Evolutionary conservation across 2,113 vertebrate genomes (phyloP).

Genomic region (Pimephales promelas): DNA sequence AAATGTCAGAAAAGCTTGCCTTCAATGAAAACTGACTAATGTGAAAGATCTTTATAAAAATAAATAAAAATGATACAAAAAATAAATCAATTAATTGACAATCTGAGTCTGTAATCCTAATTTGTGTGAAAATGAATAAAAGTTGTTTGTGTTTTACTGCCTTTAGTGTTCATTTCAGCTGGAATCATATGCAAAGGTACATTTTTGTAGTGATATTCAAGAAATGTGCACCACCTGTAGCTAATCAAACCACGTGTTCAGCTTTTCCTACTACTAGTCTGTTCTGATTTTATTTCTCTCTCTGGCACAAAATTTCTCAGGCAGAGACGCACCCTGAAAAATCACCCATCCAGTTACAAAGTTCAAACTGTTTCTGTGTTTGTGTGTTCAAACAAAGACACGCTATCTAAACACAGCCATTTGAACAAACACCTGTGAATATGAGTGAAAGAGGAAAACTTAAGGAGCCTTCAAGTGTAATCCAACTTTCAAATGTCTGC

Average conservation of each 20-base stretch:
- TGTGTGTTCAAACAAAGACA: constrained; percentile 14
- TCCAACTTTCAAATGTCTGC: not conserved
- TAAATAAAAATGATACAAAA: no score
- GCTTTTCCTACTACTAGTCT: no score
- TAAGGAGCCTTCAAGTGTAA: not conserved
- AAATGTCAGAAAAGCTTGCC: no score
- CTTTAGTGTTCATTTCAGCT: no score
- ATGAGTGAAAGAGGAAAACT: not conserved
- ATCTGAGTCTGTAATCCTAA: no score
- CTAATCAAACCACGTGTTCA: not conserved
- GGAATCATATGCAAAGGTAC: no score
- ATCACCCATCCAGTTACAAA: constrained; percentile 21
- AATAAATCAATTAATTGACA: no score
- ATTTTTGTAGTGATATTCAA: no score
- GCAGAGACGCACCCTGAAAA: constrained; percentile 19
- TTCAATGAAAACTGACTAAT: no score
- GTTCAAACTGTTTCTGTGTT: not conserved
- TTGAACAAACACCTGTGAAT: not conserved
- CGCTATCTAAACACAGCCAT: not conserved
- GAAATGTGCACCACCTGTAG: not conserved
- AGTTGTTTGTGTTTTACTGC: no score
- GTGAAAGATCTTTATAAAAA: no score
- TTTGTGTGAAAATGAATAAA: no score
- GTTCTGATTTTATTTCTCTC: not conserved
- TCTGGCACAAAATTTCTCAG: not conserved